Evolutionary conservation across 2,888 invertebrate species (phyloP).

Genomic region (Dryobota labecula): DNA sequence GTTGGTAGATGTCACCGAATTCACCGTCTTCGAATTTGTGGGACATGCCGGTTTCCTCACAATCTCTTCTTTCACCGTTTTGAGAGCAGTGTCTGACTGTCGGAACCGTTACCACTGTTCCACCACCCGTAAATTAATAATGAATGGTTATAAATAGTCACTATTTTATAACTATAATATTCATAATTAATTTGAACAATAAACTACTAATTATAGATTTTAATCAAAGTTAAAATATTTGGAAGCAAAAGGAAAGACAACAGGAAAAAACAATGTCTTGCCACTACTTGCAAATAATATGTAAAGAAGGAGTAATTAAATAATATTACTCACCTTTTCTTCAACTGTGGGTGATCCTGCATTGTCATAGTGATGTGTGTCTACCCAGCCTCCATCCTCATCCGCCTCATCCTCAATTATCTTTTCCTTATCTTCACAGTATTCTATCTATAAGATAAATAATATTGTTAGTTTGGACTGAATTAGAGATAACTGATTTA

Average conservation of each 20-base stretch:
- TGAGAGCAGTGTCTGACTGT: too few relatives aligned
- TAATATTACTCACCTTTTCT: slow-evolving; percentile 91
- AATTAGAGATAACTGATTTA: neutral
- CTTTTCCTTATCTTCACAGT: slow-evolving; percentile 97
- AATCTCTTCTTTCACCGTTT: too few relatives aligned
- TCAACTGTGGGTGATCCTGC: slow-evolving; percentile 92
- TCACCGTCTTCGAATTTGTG: too few relatives aligned
- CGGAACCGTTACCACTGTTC: too few relatives aligned
- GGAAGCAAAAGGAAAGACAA: neutral
- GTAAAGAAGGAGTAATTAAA: too few relatives aligned
- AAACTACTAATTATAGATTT: neutral
- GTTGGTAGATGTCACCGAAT: too few relatives aligned
- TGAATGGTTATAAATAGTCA: neutral
- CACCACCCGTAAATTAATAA: too few relatives aligned
- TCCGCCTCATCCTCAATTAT: slow-evolving; percentile 96
- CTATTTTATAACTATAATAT: neutral
- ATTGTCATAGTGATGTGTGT: slow-evolving; percentile 97
- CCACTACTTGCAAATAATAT: neutral
- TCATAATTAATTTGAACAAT: neutral
- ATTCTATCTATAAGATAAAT: slow-evolving; percentile 93
- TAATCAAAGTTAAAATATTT: neutral
- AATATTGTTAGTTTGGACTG: neutral
- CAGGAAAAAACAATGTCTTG: neutral
- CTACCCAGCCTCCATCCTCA: slow-evolving; percentile 98
- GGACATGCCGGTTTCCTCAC: too few relatives aligned